Evolutionary conservation across 2,888 invertebrate species (phyloP).

Genomic region (Polydrusus cervinus): DNA sequence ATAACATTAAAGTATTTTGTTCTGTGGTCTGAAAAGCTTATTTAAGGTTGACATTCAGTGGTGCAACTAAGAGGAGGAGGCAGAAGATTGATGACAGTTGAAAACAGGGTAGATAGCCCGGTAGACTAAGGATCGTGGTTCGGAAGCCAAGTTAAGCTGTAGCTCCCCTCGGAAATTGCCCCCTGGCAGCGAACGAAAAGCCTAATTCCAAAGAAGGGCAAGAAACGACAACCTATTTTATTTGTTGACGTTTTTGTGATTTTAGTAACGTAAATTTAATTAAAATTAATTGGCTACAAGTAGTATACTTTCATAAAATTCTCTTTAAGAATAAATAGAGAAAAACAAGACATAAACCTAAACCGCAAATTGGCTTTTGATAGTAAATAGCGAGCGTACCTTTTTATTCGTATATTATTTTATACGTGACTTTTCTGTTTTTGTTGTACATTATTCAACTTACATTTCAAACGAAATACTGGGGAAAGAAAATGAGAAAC

Average conservation of each 20-base stretch:
- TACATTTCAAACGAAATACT: not conserved
- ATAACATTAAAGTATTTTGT: not conserved
- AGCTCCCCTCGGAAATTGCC: no score
- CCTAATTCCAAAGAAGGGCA: no score
- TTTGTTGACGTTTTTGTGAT: no score
- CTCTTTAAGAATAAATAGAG: not conserved
- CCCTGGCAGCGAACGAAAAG: no score
- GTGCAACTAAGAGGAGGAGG: no score
- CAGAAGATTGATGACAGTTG: no score
- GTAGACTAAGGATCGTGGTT: no score
- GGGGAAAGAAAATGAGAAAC: not conserved
- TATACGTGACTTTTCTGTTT: conserved; percentile 12
- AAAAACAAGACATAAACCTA: not conserved
- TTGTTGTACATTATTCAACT: conserved; percentile 9
- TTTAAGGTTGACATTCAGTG: not conserved
- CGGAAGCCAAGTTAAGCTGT: no score
- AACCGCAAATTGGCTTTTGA: not conserved
- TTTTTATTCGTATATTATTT: not conserved
- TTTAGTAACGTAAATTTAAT: no score
- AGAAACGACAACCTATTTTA: no score
- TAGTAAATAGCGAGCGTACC: not conserved
- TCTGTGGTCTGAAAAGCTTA: not conserved
- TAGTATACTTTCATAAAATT: not conserved
- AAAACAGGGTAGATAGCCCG: no score
- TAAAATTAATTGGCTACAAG: no score